Conservation (phyloP, 1,140 invertebrate species). For the Conus ventricosus region DNA sequence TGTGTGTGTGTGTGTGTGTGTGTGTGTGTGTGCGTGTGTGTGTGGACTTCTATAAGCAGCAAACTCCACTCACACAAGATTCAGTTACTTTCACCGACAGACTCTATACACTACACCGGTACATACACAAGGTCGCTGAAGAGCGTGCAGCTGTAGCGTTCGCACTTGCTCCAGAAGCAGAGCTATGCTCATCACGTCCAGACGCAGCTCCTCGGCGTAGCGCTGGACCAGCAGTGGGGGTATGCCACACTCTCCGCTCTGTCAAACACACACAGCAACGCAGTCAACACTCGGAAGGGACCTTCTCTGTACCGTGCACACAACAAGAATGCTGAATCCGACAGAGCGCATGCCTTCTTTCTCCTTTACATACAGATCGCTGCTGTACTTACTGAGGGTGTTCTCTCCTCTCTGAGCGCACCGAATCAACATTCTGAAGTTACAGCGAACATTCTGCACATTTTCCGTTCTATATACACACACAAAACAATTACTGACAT, state of each 20-base stretch:
- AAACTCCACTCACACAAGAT: too few relatives aligned
- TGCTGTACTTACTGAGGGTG: too few relatives aligned
- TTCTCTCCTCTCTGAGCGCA: too few relatives aligned
- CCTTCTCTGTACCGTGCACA: neutral
- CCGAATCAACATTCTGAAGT: too few relatives aligned
- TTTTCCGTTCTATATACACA: too few relatives aligned
- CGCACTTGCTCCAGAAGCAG: constrained; percentile 72
- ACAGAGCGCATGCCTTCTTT: too few relatives aligned
- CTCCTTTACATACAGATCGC: neutral
- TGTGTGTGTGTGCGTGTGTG: too few relatives aligned
- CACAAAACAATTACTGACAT: too few relatives aligned
- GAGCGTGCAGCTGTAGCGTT: constrained; percentile 63
- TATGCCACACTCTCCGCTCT: constrained; percentile 75
- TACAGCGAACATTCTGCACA: too few relatives aligned
- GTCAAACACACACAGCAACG: constrained; percentile 39
- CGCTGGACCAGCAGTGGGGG: constrained; percentile 74
- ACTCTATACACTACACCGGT: neutral
- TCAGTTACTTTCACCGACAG: too few relatives aligned
- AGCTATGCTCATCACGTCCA: constrained; percentile 71
- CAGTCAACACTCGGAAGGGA: neutral
- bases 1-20: too few relatives aligned
- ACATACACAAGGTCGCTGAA: constrained; percentile 59
- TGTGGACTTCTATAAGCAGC: too few relatives aligned
- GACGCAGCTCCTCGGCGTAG: constrained; percentile 74
- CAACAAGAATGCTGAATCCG: neutral